A percentile compares a stretch with the other conserved stretches of the same genome.
Evolutionary conservation across 2,888 invertebrate genomes (phyloP).

Genomic region (Rotaria macrura): DNA sequence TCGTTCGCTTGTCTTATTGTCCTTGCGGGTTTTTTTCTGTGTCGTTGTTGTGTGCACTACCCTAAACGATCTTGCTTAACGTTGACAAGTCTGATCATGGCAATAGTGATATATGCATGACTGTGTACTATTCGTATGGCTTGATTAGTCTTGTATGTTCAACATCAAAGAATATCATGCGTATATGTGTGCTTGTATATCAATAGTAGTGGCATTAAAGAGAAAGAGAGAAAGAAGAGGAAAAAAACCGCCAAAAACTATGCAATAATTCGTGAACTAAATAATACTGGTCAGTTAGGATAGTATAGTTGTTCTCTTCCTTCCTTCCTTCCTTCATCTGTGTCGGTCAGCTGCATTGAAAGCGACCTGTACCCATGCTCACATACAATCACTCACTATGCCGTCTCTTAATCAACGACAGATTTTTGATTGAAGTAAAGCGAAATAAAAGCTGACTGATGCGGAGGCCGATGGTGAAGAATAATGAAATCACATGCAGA

Average conservation of each 20-base stretch:
- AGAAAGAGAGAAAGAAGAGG: not conserved
- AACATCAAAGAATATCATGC: not conserved
- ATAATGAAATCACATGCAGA: not conserved
- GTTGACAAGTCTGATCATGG: not conserved
- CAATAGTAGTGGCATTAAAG: not conserved
- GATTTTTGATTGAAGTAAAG: not conserved
- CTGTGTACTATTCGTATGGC: not conserved
- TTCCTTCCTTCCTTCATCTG: not conserved
- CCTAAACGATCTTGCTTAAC: not conserved
- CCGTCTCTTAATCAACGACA: not conserved
- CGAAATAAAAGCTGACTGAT: not conserved
- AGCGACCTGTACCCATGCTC: not conserved
- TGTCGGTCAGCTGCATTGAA: not conserved
- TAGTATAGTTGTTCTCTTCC: not conserved
- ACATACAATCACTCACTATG: not conserved
- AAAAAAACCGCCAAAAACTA: not conserved
- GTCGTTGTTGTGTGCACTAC: not conserved
- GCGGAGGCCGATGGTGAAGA: not conserved
- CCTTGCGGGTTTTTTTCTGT: not conserved
- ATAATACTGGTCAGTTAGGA: not conserved
- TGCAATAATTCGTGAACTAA: not conserved
- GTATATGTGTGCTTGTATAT: not conserved
- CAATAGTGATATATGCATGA: not conserved
- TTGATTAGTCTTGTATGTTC: not conserved
- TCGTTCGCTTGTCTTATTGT: not conserved